Evolutionary conservation across 1,140 invertebrate genomes (phyloP).

Genomic region (Scylla paramamosain): DNA sequence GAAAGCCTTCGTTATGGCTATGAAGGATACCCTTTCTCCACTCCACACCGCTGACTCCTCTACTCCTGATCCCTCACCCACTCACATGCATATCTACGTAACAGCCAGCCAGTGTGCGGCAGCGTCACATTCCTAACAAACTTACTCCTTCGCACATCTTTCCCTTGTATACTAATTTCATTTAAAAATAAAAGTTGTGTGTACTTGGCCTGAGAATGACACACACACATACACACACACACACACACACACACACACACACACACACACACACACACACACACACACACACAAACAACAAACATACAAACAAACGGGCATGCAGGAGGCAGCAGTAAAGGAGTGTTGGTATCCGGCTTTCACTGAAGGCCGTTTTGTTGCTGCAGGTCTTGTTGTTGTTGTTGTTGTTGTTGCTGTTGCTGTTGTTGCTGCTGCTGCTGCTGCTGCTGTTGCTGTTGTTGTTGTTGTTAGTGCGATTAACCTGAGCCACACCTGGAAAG

Average conservation of each 20-base stretch:
- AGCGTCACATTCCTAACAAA: no score
- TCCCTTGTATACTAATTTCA: no score
- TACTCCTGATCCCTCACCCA: no score
- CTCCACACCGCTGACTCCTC: no score
- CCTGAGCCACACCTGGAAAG: background rate
- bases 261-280: background rate
- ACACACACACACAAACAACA: background rate
- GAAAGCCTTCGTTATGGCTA: no score
- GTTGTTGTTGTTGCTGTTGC: slow-evolving; percentile 14
- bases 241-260: slow-evolving; percentile 1
- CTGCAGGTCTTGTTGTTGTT: background rate
- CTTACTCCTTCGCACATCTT: no score
- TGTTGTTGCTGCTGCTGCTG: background rate
- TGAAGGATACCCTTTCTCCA: no score
- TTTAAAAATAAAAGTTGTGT: no score
- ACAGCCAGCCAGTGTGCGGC: no score
- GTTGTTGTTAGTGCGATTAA: background rate
- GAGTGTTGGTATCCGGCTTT: slow-evolving; percentile 57
- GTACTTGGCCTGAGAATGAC: background rate
- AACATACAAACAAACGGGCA: background rate
- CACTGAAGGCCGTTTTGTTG: slow-evolving; percentile 52
- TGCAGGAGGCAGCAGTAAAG: background rate
- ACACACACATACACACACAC: background rate
- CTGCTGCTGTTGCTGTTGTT: background rate
- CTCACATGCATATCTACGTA: no score